Base-by-base conservation (phyloP, 2,797 vertebrate species). In the Podargus strigoides region DNA sequence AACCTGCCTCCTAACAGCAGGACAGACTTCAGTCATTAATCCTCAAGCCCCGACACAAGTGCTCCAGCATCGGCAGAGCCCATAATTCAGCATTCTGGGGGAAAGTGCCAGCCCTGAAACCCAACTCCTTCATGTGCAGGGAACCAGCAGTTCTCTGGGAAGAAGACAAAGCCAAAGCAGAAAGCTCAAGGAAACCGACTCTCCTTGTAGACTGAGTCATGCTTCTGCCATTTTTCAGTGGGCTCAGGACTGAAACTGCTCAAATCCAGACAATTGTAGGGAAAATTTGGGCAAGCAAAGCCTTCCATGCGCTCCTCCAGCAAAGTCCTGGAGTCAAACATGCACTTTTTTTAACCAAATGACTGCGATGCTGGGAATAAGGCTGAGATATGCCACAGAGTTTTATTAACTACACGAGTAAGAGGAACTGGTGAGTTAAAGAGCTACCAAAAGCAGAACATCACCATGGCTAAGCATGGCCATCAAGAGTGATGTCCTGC, bases 81-180 rank as follows among this genome's bases (percentile, higher is more conserved):
- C 46, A 12, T 87, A 83, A 85, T 59, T 73, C 73, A 84, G 63
- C 34, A n/a, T 84, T 91, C 76, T 81, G 27, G 67, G 52, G 49
- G 22, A 78, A 93, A 66, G 34, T 36, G 69, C 53, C 83, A 90
- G 44, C 63, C 36, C 32, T 85, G 85, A 94, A 96, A 94, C 46
- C 23, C 36, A 55, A 59, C 27, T 52, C 80, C 60, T 90, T 62
- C 60, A 63, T 50, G 46, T 28, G 18, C 14, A n/a, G 26, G 20
- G 12, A 85, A 8, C 28, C 69, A 78, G 52, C n/a, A 62, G 47
- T 44, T 39, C 55, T 42, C 23, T 67, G 56, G 82, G 63, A 77
- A 91, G 75, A 91, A 64, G 36, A 49, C 12, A 56, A 9, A 86
- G 22, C 50, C 63, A 88, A 77, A 89, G 53, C 36, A 90, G 80